Evolutionary conservation across 2,888 invertebrate genomes (phyloP).

Genomic region (Neria commutata): DNA sequence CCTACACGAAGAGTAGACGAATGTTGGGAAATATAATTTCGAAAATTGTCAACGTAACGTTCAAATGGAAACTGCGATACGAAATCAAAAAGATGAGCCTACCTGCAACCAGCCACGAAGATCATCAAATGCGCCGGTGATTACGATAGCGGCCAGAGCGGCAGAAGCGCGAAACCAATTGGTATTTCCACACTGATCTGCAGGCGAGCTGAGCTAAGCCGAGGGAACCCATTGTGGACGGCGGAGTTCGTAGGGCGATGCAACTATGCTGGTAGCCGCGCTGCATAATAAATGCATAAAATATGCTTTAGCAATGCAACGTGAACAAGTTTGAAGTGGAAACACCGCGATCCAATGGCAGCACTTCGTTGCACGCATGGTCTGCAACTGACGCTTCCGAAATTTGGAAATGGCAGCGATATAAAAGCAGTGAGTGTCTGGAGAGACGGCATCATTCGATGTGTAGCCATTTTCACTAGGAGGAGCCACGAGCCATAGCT

Average conservation of each 20-base stretch:
- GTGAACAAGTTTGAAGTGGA: background rate
- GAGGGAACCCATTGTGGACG: background rate
- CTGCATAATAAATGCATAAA: slow-evolving; percentile 8
- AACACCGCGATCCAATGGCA: background rate
- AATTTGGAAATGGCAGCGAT: slow-evolving; percentile 24
- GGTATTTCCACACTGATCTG: no score
- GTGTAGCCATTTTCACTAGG: slow-evolving; percentile 16
- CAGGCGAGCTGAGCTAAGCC: background rate
- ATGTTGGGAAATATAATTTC: background rate
- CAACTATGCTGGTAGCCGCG: background rate
- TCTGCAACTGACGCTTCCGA: background rate
- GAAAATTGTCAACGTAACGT: slow-evolving; percentile 6
- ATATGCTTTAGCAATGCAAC: background rate
- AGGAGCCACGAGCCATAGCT: slow-evolving; percentile 28
- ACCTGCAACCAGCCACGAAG: no score
- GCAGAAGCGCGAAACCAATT: background rate
- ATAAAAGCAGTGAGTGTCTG: slow-evolving; percentile 39
- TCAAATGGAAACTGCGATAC: no score
- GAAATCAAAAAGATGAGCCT: no score
- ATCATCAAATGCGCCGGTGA: no score
- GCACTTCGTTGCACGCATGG: background rate
- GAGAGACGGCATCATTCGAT: slow-evolving; percentile 39
- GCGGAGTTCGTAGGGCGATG: no score
- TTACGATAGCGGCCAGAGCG: no score
- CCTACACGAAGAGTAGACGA: no score